Evolutionary conservation across 1,140 invertebrate species (phyloP).

Genomic region (Drosophila repletoides): DNA sequence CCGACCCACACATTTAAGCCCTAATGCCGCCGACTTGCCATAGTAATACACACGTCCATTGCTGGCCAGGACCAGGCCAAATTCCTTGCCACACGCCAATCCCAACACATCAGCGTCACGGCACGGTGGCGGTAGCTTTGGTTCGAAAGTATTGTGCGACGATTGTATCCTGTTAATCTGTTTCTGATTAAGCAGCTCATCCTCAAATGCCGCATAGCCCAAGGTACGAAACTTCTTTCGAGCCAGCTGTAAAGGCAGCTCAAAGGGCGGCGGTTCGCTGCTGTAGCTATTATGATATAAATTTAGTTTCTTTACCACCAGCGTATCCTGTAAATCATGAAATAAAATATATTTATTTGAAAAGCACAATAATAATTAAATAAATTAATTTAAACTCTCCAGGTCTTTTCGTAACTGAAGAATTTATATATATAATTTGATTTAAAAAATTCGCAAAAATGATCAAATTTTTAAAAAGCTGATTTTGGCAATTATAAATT

Average conservation of each 20-base stretch:
- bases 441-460: too few relatives aligned
- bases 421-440: too few relatives aligned
- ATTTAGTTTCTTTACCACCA: constrained; percentile 77
- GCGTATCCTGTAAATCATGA: constrained; percentile 59
- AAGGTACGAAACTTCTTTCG: constrained; percentile 91
- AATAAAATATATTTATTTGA: neutral
- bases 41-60: constrained; percentile 90
- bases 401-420: too few relatives aligned
- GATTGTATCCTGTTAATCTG: constrained; percentile 81
- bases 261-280: constrained; percentile 83
- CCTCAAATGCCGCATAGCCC: constrained; percentile 88
- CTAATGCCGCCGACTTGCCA: constrained; percentile 87
- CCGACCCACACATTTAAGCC: constrained; percentile 83
- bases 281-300: constrained; percentile 70
- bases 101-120: constrained; percentile 71
- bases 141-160: constrained; percentile 79
- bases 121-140: constrained; percentile 69
- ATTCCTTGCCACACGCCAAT: constrained; percentile 90
- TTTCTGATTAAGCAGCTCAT: constrained; percentile 84
- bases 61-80: constrained; percentile 89
- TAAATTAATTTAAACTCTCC: too few relatives aligned
- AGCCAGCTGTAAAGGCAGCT: constrained; percentile 91
- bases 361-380: neutral
- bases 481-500: too few relatives aligned
- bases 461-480: too few relatives aligned